phyloP scores from a whole-genome alignment of 2,797 vertebrate species.

The Etheostoma perlongum region DNA sequence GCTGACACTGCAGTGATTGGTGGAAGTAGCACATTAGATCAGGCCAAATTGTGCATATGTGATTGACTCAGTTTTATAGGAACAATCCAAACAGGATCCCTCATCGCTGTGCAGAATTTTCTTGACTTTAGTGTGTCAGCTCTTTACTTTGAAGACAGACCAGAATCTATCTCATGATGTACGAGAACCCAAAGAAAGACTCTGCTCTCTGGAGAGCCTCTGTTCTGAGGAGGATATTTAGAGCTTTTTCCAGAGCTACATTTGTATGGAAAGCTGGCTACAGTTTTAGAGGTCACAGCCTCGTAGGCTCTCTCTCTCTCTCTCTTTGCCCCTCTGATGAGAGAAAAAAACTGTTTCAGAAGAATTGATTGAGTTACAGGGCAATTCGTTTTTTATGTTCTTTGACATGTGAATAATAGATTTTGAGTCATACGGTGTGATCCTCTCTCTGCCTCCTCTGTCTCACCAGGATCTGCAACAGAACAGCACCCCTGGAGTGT shows the following conservation, averaged over 20 bases:
- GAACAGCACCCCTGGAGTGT: conserved; percentile 20
- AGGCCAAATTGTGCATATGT: not conserved
- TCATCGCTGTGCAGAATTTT: conserved; percentile 41
- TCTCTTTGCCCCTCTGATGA: conserved; percentile 3
- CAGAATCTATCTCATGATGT: conserved; percentile 45
- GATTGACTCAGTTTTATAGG: not conserved
- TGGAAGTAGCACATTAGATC: conserved; percentile 4
- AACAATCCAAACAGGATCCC: conserved; percentile 20
- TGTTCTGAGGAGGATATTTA: conserved; percentile 59
- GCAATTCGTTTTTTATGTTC: conserved; percentile 19
- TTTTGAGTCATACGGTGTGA: conserved; percentile 25
- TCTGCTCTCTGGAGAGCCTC: conserved; percentile 41
- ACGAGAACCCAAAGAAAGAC: conserved; percentile 52
- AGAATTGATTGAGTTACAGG: conserved; percentile 20
- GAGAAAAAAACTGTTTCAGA: conserved; percentile 11
- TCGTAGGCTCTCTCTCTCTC: not conserved
- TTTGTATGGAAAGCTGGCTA: not conserved
- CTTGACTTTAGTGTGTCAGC: conserved; percentile 57
- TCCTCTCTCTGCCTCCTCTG: conserved; percentile 8
- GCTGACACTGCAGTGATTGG: conserved; percentile 8
- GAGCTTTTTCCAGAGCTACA: conserved; percentile 18
- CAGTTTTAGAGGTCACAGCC: not conserved
- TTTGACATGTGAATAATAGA: conserved; percentile 37
- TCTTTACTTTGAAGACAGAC: conserved; percentile 53
- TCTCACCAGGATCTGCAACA: conserved; percentile 21